Percentiles rank a stretch among this genome's conserved stretches.
Conservation (phyloP, 2,888 invertebrate species). For the Tetheella fluctuosa region DNA sequence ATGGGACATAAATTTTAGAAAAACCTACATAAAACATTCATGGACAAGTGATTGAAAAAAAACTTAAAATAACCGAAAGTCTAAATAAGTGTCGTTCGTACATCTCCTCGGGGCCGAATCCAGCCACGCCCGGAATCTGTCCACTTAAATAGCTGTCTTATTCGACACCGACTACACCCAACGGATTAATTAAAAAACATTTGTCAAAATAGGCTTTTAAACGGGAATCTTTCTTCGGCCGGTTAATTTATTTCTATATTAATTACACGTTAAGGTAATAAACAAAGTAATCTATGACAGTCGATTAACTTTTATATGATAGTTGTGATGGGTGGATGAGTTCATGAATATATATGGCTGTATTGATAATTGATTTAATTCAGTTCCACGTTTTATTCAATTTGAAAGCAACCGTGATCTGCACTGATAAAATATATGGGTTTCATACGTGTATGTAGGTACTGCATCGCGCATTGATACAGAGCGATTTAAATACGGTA, state of each 20-base stretch:
- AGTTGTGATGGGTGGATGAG: slow-evolving; percentile 51
- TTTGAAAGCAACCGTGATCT: slow-evolving; percentile 46
- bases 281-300: slow-evolving; percentile 64
- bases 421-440: slow-evolving; percentile 49
- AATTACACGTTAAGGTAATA: slow-evolving; percentile 65
- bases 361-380: slow-evolving; percentile 58
- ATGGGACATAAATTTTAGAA: not conserved
- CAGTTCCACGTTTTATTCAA: slow-evolving; percentile 55
- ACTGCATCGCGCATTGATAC: slow-evolving; percentile 52
- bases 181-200: slow-evolving; percentile 77
- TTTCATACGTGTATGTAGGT: slow-evolving; percentile 30
- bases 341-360: slow-evolving; percentile 59
- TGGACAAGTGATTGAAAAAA: no score
- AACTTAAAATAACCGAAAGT: slow-evolving; percentile 40
- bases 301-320: slow-evolving; percentile 63
- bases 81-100: slow-evolving; percentile 38
- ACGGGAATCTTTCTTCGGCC: slow-evolving; percentile 57
- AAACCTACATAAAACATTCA: no score
- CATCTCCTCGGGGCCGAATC: slow-evolving; percentile 51
- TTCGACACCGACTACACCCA: slow-evolving; percentile 68
- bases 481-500: slow-evolving; percentile 64
- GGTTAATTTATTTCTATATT: slow-evolving; percentile 58
- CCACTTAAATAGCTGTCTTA: slow-evolving; percentile 65
- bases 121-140: slow-evolving; percentile 71
- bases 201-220: slow-evolving; percentile 69